phyloP scores from a whole-genome alignment of 2,888 invertebrate genomes.

The Andrena chrysosceles region DNA sequence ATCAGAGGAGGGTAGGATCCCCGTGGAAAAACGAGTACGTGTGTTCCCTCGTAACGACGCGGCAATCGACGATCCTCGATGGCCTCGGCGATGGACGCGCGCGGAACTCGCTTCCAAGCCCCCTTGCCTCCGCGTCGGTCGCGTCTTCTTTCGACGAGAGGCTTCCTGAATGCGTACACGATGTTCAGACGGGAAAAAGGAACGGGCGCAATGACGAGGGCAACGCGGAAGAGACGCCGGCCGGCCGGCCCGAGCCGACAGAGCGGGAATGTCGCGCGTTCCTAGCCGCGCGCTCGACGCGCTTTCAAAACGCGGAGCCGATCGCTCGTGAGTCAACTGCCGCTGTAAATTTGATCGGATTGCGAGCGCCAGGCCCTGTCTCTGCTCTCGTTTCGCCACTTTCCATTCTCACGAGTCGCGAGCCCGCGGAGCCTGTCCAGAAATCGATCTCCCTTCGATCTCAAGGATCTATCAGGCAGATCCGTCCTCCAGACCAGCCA shows the following conservation, averaged over 20 bases:
- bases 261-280: constrained; percentile 11
- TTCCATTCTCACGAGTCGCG: constrained; percentile 3
- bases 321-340: not conserved
- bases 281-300: constrained; percentile 1
- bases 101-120: not conserved
- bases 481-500: not conserved
- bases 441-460: not conserved
- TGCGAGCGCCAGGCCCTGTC: not conserved
- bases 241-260: not conserved
- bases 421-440: not conserved
- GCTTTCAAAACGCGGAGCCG: not conserved
- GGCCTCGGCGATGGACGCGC: not conserved
- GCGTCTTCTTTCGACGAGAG: constrained; percentile 5
- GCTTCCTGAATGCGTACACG: constrained; percentile 15
- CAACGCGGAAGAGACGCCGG: constrained; percentile 22
- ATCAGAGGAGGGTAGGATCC: constrained; percentile 29
- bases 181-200: not conserved
- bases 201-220: not conserved
- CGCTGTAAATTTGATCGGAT: constrained; percentile 3
- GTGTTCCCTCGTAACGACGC: constrained; percentile 6
- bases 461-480: not conserved
- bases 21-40: constrained; percentile 14
- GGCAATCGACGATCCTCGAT: constrained; percentile 1
- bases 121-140: not conserved
- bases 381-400: constrained; percentile 4